These are phyloP conservation scores for Cephalopholis sonnerati DNA, from an alignment of 2,113 vertebrate genomes.

Conservation along the genomic window DNA sequence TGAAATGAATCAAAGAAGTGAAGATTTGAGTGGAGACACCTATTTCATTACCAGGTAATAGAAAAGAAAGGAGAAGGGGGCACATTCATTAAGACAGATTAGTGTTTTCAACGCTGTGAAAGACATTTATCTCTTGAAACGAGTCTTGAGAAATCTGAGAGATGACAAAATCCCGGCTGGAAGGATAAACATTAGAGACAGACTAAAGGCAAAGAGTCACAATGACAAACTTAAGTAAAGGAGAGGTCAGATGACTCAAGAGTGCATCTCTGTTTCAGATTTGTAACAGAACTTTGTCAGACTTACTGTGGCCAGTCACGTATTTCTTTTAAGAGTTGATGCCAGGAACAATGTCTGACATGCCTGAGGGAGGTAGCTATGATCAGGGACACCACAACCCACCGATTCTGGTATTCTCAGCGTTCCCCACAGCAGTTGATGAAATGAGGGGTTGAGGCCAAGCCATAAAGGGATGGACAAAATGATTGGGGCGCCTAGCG, in stretches of 20 bases:
- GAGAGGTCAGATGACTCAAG: neutral
- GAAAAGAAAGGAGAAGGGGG: conserved; percentile 7
- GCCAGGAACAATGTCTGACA: conserved; percentile 38
- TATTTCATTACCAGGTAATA: conserved; percentile 12
- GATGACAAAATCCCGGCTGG: neutral
- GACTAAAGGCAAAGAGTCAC: neutral
- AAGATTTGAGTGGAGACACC: conserved; percentile 3
- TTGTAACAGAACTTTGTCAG: conserved; percentile 11
- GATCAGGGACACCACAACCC: conserved; percentile 43
- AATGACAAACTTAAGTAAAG: conserved; percentile 4
- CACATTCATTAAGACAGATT: conserved; percentile 24
- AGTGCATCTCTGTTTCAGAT: neutral
- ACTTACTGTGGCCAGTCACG: neutral
- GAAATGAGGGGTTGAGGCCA: conserved; percentile 58
- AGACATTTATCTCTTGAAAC: neutral
- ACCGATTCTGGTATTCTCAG: conserved; percentile 46
- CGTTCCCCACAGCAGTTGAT: conserved; percentile 51
- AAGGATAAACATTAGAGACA: neutral
- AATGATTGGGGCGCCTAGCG: conserved; percentile 69
- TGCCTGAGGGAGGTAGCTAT: conserved; percentile 25
- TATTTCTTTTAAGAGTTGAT: conserved; percentile 5
- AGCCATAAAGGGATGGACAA: conserved; percentile 70
- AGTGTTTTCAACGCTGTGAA: neutral
- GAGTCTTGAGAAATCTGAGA: neutral
- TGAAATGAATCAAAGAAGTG: neutral